Evolutionary conservation across 2,888 invertebrate species (phyloP).

Genomic region (Ligdia adustata): DNA sequence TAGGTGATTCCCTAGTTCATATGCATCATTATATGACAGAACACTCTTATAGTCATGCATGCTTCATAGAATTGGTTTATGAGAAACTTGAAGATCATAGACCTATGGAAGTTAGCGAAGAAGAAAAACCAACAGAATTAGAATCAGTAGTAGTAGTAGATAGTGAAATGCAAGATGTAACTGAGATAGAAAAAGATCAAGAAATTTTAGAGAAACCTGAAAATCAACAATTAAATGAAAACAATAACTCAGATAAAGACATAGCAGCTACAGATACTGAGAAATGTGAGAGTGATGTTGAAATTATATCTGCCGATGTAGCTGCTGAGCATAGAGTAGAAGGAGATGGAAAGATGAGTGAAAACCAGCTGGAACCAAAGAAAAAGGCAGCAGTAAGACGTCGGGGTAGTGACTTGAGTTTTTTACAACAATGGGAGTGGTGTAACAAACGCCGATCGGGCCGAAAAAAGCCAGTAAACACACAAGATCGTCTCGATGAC

Average conservation of each 20-base stretch:
- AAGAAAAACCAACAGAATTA: slow-evolving; percentile 59
- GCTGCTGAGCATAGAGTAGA: slow-evolving; percentile 44
- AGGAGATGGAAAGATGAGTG: slow-evolving; percentile 14
- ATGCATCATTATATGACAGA: slow-evolving; percentile 87
- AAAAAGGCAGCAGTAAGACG: slow-evolving; percentile 84
- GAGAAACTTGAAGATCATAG: slow-evolving; percentile 56
- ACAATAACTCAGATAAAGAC: slow-evolving; percentile 73
- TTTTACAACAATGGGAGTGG: slow-evolving; percentile 91
- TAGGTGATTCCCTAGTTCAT: slow-evolving; percentile 86
- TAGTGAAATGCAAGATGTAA: slow-evolving; percentile 36
- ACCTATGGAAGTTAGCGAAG: slow-evolving; percentile 66
- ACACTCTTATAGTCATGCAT: slow-evolving; percentile 83
- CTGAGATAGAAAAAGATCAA: slow-evolving; percentile 54
- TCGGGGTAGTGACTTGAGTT: slow-evolving; percentile 89
- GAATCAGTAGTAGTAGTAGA: slow-evolving; percentile 53
- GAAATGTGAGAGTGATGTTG: slow-evolving; percentile 66
- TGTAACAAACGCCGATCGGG: slow-evolving; percentile 84
- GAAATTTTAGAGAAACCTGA: slow-evolving; percentile 52
- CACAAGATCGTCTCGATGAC: slow-evolving; percentile 84
- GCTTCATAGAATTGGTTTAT: slow-evolving; percentile 65
- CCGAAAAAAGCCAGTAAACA: slow-evolving; percentile 78
- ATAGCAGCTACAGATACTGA: slow-evolving; percentile 66
- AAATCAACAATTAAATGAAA: slow-evolving; percentile 63
- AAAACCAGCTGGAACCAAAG: slow-evolving; percentile 59
- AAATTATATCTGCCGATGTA: slow-evolving; percentile 50